Base-by-base conservation (phyloP, 2,888 invertebrate genomes). In the Drosophila recens region DNA sequence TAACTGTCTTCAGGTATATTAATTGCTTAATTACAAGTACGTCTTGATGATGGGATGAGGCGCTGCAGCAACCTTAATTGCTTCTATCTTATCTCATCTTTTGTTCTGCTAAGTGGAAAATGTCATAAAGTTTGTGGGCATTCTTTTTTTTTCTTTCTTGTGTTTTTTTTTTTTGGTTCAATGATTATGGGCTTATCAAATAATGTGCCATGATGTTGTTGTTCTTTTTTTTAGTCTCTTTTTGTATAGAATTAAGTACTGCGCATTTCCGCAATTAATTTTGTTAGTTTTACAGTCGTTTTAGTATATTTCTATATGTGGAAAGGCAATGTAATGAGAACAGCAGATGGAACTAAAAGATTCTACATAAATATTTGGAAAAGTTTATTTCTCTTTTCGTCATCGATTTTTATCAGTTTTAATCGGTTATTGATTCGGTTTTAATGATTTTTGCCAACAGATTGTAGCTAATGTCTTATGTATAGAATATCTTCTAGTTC, bases 1-100 rank as follows among this genome's bases (percentile, higher is more conserved):
- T 52, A 52, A 62, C 62, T 53, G 58, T 48, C 43, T 51, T 27
- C 67, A 67, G 58, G 54, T 59, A 58, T 45, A 74, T 73, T 74
- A 74, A 74, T 74, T 69, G 75, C 61, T 65, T 69, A 69, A 74
- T 74, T 74, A 57, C 64, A 38, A 53, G 59, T 15, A 57, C 34
- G 15, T 57, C 45, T 57, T 64, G 27, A 5, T 27, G 27, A 27
- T 27, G 33, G 59, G 72, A 72, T 67, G 61, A 58, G 40, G 49
- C 20, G 46, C 61, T 53, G 72, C 45, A 61, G 42, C 72, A 65
- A 53, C 64, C 57, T 59, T 74, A 74, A 74, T 74, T 74, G 57
- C 75, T n/a, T 64, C 30, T 74, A 74, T 74, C 74, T 75, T 58
- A 75, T 75, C 74, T 58, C 65, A 75, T 65, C 69, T 51, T 11